Evolutionary conservation across 92 coral and sea anemone genomes (phyloP), one percentile per base, ranked within the genome.

Genomic region (Epizoanthus rinbou): DNA sequence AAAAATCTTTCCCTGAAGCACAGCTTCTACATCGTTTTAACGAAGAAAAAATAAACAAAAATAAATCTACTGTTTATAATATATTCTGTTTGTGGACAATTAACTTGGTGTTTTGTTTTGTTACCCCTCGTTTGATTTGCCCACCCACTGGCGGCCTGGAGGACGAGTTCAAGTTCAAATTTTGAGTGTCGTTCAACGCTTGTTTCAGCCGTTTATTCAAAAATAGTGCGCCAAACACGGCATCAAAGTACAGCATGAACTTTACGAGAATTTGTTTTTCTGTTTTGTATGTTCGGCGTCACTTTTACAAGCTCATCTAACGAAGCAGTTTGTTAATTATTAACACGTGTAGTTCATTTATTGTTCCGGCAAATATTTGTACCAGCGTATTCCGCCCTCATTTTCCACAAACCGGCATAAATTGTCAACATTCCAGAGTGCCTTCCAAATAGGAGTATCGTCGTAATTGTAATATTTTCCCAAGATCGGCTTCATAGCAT

Each of bases 341-440:
- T 57, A 76, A 76, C 64, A 22, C 43, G 37, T 24, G 52, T 19
- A 50, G 52, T 65, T 78, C 59, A 23, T 3, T 91, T 65, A 93
- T 54, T 93, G 91, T 75, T 89, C 91, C 22, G 90, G 94, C 16
- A 74, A 68, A 21, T 71, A 81, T 62, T 93, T 93, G 21, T 93
- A 93, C 95, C 95, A 93, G 11, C 87, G 88, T 4, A 91, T 88
- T 33, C 90, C 91, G 11, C 98, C 95, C 17, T 84, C 78, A 68
- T 93, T 85, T 60, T 93, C 98, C 5, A 93, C 98, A 81, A 93
- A 93, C 52, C 98, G 90, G 86, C 98, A 93, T 65, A 84, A 86
- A 33, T 89, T 79, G 83, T 89, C 98, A 5, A 88, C 88, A 33
- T 93, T 85, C 98, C 95, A 93, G 21, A 93, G 85, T 10, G 98